Percentiles rank a stretch among this genome's conserved stretches.
Conservation (phyloP, 2,113 vertebrate species). For the Indicator indicator region DNA sequence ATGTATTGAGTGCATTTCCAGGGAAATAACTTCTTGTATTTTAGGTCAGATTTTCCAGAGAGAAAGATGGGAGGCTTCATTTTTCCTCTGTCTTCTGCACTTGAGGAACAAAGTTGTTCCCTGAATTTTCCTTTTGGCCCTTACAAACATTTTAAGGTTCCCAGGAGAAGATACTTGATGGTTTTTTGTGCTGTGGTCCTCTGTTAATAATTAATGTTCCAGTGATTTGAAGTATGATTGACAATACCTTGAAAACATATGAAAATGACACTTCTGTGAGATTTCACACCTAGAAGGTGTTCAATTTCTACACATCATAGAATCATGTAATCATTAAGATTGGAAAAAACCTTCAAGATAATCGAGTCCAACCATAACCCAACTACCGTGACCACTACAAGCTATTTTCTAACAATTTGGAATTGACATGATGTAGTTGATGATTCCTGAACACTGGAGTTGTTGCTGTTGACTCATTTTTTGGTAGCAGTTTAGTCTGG, state of each 20-base stretch:
- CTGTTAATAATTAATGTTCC: background rate
- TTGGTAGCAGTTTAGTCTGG: background rate
- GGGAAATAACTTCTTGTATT: background rate
- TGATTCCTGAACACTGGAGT: background rate
- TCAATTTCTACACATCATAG: too few relatives aligned
- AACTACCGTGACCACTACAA: too few relatives aligned
- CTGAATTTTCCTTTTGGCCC: background rate
- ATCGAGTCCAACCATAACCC: too few relatives aligned
- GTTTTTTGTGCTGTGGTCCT: background rate
- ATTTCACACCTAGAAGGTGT: background rate
- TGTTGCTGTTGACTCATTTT: background rate
- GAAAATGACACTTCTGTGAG: background rate
- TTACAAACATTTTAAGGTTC: background rate
- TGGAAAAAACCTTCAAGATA: too few relatives aligned
- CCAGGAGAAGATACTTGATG: background rate
- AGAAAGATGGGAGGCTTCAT: background rate
- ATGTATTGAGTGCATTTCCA: background rate
- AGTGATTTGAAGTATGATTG: background rate
- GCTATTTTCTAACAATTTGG: background rate
- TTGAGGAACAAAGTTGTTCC: background rate
- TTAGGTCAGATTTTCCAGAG: background rate
- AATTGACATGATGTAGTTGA: rapidly evolving
- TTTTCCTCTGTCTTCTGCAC: background rate
- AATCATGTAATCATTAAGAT: too few relatives aligned
- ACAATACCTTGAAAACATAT: background rate